Conservation (phyloP, 2,113 vertebrate species). For the Cyprinodon variegatus region DNA sequence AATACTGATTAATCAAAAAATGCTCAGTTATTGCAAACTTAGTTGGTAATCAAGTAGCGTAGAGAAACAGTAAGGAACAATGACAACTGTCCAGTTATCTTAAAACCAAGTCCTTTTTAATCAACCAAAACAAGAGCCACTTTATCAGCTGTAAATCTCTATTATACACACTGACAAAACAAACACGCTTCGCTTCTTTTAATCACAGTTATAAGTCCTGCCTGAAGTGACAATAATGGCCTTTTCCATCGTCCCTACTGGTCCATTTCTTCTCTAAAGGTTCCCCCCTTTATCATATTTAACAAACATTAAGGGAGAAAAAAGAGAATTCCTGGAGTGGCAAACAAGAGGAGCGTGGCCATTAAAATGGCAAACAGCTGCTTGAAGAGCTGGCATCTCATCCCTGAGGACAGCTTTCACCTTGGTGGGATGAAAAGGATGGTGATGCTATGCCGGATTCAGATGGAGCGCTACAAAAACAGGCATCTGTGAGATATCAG, state of each 20-base stretch:
- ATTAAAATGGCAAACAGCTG: slow-evolving; percentile 58
- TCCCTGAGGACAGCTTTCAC: slow-evolving; percentile 53
- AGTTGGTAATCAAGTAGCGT: slow-evolving; percentile 7
- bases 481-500: slow-evolving; percentile 20
- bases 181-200: slow-evolving; percentile 35
- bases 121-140: slow-evolving; percentile 36
- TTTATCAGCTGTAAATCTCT: slow-evolving; percentile 24
- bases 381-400: neutral
- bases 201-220: slow-evolving; percentile 32
- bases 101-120: slow-evolving; percentile 33
- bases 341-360: slow-evolving; percentile 37
- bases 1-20: slow-evolving; percentile 15
- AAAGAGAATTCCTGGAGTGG: slow-evolving; percentile 19
- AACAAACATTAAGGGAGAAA: slow-evolving; percentile 39
- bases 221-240: slow-evolving; percentile 46
- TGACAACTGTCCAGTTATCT: slow-evolving; percentile 39
- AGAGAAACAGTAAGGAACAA: slow-evolving; percentile 41
- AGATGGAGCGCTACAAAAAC: slow-evolving; percentile 26
- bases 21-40: no score
- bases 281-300: slow-evolving; percentile 39
- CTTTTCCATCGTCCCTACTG: neutral
- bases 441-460: slow-evolving; percentile 32
- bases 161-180: slow-evolving; percentile 14
- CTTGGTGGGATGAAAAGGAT: slow-evolving; percentile 39
- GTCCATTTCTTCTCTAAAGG: slow-evolving; percentile 23